Evolutionary conservation across 2,113 vertebrate genomes (phyloP), one percentile per base, ranked within the genome.

Genomic region (Elephantulus edwardii): DNA sequence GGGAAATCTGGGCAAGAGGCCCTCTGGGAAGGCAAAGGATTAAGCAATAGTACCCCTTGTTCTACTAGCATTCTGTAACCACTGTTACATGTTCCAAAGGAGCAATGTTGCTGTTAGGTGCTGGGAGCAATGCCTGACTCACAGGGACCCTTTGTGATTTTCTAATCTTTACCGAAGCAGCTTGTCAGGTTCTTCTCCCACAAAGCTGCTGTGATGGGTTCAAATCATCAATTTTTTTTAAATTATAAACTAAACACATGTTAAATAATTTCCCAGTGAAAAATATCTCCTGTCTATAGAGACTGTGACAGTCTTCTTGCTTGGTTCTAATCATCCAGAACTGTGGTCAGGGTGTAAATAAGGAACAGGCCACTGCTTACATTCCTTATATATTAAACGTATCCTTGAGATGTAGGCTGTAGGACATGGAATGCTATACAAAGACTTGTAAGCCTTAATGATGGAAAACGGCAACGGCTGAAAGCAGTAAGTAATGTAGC

Each of bases 251-350:
- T 13, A 17, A 64, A 33, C 16, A 33, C 38, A 48, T 80, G 17
- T 92, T 44, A 50, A 42, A 87, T 76, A 26, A 48, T 74, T 85
- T 86, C 58, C 68, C 13, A 17, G 75, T 81, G 44, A 22, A 93
- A 85, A 84, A 76, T 46, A 10, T 12, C 35, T 64, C 42, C 60
- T 28, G n/a, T 38, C 1, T 75, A 35, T n/a, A 78, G 46, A 78
- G 33, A 82, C 89, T 16, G 3, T 86, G 62, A 44, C 40, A 81
- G 48, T 7, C 20, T 71, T 83, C 35, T 88, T 90, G 66, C 13
- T 56, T 88, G 48, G 38, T 48, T 93, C n/a, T 46, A 60, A 68
- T 76, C 46, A 86, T 93, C 54, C n/a, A n/a, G n/a, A n/a, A n/a
- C n/a, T 74, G 72, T 70, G 66, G 83, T 86, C 80, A 85, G 38